Conservation (phyloP, 2,113 vertebrate genomes). For the Carollia perspicillata region DNA sequence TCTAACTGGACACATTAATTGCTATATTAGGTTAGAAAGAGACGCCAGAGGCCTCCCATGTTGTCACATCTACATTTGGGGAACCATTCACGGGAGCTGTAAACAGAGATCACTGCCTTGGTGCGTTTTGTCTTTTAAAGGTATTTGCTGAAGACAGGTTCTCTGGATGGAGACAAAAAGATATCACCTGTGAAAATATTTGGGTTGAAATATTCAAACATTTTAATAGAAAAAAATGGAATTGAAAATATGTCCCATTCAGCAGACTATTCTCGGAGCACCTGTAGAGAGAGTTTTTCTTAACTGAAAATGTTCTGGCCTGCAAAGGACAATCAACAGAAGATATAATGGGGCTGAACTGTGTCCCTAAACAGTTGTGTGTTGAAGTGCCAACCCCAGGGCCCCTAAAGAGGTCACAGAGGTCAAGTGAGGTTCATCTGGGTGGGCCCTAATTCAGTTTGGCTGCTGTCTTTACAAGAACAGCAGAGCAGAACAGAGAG, state of each 20-base stretch:
- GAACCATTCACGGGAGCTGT: background rate
- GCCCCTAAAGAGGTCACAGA: background rate
- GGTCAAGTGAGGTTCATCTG: background rate
- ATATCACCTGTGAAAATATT: background rate
- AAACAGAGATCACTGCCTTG: background rate
- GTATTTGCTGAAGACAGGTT: background rate
- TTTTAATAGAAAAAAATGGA: background rate
- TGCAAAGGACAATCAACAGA: background rate
- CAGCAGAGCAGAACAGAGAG: background rate
- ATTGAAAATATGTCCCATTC: background rate
- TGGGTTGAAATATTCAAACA: background rate
- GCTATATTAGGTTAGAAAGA: background rate
- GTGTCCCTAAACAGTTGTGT: background rate
- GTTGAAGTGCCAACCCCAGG: background rate
- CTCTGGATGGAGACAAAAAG: background rate
- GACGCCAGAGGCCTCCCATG: background rate
- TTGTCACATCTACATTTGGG: background rate
- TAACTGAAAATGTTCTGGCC: background rate
- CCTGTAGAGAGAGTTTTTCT: background rate
- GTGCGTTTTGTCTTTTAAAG: background rate
- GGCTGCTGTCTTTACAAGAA: background rate
- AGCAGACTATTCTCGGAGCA: background rate
- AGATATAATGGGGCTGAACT: background rate
- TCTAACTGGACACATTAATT: background rate
- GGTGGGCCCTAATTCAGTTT: background rate